phyloP scores from a whole-genome alignment of 2,797 vertebrate genomes.

The Manis javanica region DNA sequence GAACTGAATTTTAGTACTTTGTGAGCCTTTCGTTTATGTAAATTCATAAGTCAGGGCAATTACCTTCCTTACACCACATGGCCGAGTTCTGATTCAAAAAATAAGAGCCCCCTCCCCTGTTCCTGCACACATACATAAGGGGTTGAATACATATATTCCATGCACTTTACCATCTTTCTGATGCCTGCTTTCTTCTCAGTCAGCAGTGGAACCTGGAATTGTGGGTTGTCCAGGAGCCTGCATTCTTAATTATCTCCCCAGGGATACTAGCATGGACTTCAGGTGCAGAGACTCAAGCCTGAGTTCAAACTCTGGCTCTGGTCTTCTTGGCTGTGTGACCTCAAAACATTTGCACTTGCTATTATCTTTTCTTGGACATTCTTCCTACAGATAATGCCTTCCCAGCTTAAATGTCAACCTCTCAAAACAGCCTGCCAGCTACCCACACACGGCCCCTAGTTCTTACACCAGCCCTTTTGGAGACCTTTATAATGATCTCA shows the following conservation, averaged over 20 bases:
- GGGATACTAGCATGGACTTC: background rate
- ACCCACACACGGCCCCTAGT: background rate
- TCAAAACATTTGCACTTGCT: background rate
- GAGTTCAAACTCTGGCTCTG: background rate
- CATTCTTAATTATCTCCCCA: no score
- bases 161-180: background rate
- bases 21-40: background rate
- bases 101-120: background rate
- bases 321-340: background rate
- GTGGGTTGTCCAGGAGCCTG: no score
- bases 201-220: background rate
- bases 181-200: background rate
- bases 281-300: background rate
- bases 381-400: background rate
- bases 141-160: fast-evolving
- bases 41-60: background rate
- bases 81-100: background rate
- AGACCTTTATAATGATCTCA: background rate
- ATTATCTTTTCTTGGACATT: background rate
- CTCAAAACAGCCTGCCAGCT: background rate
- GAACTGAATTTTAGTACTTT: background rate
- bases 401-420: background rate
- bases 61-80: background rate
- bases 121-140: background rate
- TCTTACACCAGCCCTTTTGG: background rate